Evolutionary conservation across 2,113 vertebrate genomes (phyloP), one percentile per base, ranked within the genome.

Genomic region (Myotis davidii): DNA sequence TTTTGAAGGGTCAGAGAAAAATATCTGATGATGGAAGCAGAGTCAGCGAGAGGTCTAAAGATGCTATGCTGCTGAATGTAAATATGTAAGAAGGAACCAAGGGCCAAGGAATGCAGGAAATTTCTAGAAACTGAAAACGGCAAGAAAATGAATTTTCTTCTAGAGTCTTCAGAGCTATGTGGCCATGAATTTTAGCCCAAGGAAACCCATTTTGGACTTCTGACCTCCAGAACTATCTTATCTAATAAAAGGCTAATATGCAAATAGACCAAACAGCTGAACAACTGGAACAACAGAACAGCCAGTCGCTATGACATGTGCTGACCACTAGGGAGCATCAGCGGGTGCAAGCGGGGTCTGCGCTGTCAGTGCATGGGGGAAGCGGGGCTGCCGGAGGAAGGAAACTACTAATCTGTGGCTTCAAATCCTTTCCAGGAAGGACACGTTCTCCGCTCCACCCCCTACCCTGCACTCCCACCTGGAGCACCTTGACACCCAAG

Each of bases 401-500:
- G 64, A 92, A 92, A 87, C 56, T 76, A 61, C 90, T 86, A 29
- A 74, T 85, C 54, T 78, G 52, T 85, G 74, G 34, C 88, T 92
- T 90, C 45, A 78, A 84, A 72, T 76, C 20, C 45, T 20, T 97
- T 97, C 96, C 95, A 96, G 96, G 94, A 97, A 97, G 76, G 83
- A 85, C 65, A 14, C 4, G 0, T 70, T 92, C 65, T 86, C 83
- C 39, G 37, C 29, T 54, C 34, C 50, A 85, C 5, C 39, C 5
- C 3, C 39, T 32, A 13, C 11, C 16, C 52, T 0, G 0, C 64
- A 54, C 25, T 39, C 16, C 17, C 25, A 7, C 23, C 17, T 27
- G 9, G 56, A 91, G 37, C 34, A 9, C 48, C 11, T 56, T n/a
- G 74, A 29, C 18, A 72, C 34, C 27, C 83, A 69, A 77, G 48